These are phyloP conservation scores for Siniperca undulata DNA, from an alignment of 2,797 vertebrate genomes.

Conservation along the genomic window DNA sequence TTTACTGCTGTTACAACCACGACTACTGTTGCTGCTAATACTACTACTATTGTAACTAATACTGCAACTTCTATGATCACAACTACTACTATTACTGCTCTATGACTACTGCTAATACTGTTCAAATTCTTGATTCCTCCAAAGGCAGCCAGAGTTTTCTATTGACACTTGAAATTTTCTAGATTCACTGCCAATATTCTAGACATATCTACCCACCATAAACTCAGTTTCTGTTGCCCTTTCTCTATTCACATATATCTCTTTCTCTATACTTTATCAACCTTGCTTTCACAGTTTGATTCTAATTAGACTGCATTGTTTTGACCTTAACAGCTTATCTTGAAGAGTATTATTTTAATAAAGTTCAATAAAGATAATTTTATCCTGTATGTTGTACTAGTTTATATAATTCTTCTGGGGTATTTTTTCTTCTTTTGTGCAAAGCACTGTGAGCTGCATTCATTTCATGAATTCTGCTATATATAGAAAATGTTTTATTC, in stretches of 20 bases:
- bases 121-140: background rate
- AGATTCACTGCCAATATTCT: background rate
- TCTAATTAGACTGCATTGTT: background rate
- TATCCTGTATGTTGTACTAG: background rate
- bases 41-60: background rate
- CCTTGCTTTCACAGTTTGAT: background rate
- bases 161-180: background rate
- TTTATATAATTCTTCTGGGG: background rate
- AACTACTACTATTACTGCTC: background rate
- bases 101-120: background rate
- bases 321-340: background rate
- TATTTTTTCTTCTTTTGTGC: background rate
- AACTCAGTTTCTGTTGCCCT: background rate
- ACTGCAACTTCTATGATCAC: background rate
- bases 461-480: background rate
- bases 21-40: background rate
- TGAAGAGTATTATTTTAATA: background rate
- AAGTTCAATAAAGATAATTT: background rate
- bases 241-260: background rate
- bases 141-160: background rate
- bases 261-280: background rate
- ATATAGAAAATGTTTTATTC: background rate
- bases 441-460: no score
- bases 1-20: slow-evolving; percentile 3
- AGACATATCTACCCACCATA: background rate